phyloP scores from a whole-genome alignment of 2,888 invertebrate genomes.

The Camptogramma bilineatum region DNA sequence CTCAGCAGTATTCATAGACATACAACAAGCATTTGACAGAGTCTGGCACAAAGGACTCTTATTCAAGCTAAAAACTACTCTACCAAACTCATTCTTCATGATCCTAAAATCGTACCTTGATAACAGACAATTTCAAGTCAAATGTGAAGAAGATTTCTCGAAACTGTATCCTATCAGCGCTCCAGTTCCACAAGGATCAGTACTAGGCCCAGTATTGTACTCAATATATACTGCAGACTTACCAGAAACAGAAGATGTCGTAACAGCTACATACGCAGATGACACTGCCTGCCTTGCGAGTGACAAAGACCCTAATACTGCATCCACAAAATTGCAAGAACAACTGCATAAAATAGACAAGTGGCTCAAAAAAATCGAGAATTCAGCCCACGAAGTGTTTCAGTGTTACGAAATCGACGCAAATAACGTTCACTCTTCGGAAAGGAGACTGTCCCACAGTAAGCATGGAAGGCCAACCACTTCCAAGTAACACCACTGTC shows the following conservation, averaged over 20 bases:
- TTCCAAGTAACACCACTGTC: neutral
- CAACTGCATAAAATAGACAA: neutral
- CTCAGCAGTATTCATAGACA: conserved; percentile 23
- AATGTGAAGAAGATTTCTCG: too few relatives aligned
- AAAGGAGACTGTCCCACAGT: neutral
- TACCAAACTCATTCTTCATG: conserved; percentile 8
- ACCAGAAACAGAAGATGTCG: too few relatives aligned
- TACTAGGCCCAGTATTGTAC: conserved; percentile 7
- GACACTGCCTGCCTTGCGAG: conserved; percentile 2
- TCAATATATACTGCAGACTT: too few relatives aligned
- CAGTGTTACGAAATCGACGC: neutral
- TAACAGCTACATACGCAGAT: too few relatives aligned
- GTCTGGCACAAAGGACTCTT: conserved; percentile 10
- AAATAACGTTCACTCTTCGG: neutral
- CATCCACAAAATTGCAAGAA: neutral
- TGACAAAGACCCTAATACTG: neutral
- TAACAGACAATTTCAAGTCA: conserved; percentile 9
- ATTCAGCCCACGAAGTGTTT: too few relatives aligned
- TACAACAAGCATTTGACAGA: conserved; percentile 2
- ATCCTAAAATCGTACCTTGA: conserved; percentile 4
- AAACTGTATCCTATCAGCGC: neutral
- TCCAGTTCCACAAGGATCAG: conserved; percentile 2
- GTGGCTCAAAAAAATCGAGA: neutral
- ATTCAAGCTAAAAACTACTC: conserved; percentile 1
- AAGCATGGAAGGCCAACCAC: neutral